Evolutionary conservation across 2,888 invertebrate genomes (phyloP).

Genomic region (Cataglyphis livida): DNA sequence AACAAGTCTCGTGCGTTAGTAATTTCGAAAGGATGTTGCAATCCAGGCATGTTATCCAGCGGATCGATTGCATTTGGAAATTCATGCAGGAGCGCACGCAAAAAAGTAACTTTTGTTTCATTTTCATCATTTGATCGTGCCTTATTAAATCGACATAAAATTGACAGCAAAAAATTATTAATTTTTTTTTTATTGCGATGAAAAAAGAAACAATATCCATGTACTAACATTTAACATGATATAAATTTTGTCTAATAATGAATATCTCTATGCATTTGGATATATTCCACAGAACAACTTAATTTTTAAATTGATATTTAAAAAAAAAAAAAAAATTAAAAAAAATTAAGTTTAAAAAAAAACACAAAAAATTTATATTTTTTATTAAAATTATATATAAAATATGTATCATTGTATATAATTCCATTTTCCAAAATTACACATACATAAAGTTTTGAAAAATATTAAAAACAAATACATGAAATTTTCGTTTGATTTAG

Average conservation of each 20-base stretch:
- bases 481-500: background rate
- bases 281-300: background rate
- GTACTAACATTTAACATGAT: background rate
- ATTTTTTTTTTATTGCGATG: background rate
- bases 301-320: background rate
- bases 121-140: background rate
- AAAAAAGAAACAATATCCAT: background rate
- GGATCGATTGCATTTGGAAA: slow-evolving; percentile 41
- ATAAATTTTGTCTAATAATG: background rate
- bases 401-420: no score
- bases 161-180: background rate
- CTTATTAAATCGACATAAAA: background rate
- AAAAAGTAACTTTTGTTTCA: background rate
- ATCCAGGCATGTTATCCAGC: slow-evolving; percentile 32
- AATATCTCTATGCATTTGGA: background rate
- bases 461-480: background rate
- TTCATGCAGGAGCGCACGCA: slow-evolving; percentile 15
- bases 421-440: background rate
- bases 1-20: slow-evolving; percentile 44
- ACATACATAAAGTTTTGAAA: background rate
- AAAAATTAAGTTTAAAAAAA: no score
- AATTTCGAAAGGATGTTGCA: slow-evolving; percentile 51
- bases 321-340: no score
- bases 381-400: no score
- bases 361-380: no score